Percentiles rank a stretch among this genome's conserved stretches.
These are phyloP conservation scores for Hyperoplus immaculatus DNA, from an alignment of 2,797 vertebrate species.

Conservation along the genomic window DNA sequence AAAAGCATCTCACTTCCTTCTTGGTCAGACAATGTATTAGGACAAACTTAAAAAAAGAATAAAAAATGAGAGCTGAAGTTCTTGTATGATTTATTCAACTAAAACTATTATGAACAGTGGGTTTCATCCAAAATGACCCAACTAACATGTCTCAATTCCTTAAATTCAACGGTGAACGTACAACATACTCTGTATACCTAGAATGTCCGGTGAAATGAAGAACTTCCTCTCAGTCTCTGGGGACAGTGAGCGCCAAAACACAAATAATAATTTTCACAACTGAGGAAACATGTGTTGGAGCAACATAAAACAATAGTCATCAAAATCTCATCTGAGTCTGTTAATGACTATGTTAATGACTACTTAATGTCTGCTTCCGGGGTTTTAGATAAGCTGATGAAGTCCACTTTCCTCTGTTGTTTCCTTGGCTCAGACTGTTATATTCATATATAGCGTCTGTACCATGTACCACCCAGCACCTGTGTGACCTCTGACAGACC, in stretches of 20 bases:
- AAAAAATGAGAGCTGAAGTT: neutral
- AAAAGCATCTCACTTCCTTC: neutral
- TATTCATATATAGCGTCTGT: neutral
- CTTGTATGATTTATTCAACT: neutral
- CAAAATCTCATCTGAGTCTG: conserved; percentile 53
- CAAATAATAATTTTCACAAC: neutral
- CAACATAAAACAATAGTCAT: conserved; percentile 53
- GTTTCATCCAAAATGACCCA: neutral
- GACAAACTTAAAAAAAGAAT: neutral
- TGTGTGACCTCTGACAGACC: neutral
- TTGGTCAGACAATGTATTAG: neutral
- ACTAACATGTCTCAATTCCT: neutral
- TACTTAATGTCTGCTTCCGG: conserved; percentile 40
- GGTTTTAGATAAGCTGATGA: conserved; percentile 61
- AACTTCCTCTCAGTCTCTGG: neutral
- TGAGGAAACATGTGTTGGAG: conserved; percentile 16
- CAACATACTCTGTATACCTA: neutral
- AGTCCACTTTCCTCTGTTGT: conserved; percentile 65
- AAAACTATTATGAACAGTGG: neutral
- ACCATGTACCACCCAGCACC: no score
- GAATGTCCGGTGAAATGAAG: neutral
- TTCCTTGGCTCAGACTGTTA: conserved; percentile 10
- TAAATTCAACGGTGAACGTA: neutral
- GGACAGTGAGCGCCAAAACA: neutral
- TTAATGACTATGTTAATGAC: conserved; percentile 28